Evolutionary conservation across 2,888 invertebrate species (phyloP).

Genomic region (Oxycera nigricornis): DNA sequence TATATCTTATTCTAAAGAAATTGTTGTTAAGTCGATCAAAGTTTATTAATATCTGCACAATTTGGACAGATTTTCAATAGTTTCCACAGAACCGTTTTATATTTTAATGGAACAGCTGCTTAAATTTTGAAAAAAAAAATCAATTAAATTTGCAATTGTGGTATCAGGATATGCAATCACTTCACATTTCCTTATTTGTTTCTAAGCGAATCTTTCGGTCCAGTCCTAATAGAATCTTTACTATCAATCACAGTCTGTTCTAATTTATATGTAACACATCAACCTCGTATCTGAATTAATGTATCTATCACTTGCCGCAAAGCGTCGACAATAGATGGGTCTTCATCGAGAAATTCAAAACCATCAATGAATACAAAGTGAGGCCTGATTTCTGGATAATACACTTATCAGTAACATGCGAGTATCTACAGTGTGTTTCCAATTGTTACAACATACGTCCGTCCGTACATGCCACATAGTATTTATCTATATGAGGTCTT

Average conservation of each 20-base stretch:
- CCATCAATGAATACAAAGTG: slow-evolving; percentile 34
- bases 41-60: too few species aligned
- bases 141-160: too few species aligned
- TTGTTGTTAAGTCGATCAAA: too few species aligned
- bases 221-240: too few species aligned
- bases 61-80: too few species aligned
- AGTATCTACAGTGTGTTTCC: not conserved
- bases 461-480: not conserved
- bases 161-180: too few species aligned
- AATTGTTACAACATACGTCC: not conserved
- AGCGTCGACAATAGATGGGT: slow-evolving; percentile 12
- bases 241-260: not conserved
- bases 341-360: slow-evolving; percentile 16
- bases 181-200: too few species aligned
- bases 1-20: too few species aligned
- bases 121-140: too few species aligned
- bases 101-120: too few species aligned
- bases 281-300: slow-evolving; percentile 4
- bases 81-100: too few species aligned
- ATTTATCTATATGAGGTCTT: not conserved
- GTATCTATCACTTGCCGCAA: slow-evolving; percentile 14
- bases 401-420: not conserved
- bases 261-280: slow-evolving; percentile 1
- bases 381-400: slow-evolving; percentile 27
- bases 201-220: too few species aligned